phyloP scores from a whole-genome alignment of 2,888 invertebrate species.

The Lasioglossum lativentre region DNA sequence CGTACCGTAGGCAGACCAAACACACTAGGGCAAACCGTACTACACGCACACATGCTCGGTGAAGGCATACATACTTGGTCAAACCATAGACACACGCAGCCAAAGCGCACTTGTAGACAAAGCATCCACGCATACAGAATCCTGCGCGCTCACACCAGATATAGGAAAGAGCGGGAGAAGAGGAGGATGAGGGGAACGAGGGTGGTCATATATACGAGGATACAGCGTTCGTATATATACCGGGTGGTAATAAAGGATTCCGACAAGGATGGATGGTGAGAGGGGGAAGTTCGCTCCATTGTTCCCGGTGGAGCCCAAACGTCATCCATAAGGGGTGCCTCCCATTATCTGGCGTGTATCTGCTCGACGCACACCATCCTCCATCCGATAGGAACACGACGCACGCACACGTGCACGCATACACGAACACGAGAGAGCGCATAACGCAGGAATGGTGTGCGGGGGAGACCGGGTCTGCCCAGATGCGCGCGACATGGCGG shows the following conservation, averaged over 20 bases:
- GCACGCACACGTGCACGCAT: constrained; percentile 28
- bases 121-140: background rate
- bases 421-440: constrained; percentile 47
- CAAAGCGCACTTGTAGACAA: background rate
- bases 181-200: constrained; percentile 29
- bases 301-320: constrained; percentile 82
- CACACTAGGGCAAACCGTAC: background rate
- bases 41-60: too few species aligned
- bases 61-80: background rate
- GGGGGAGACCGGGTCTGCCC: constrained; percentile 57
- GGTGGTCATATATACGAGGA: constrained; percentile 64
- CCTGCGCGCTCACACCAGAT: background rate
- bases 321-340: constrained; percentile 82
- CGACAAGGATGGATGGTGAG: constrained; percentile 81
- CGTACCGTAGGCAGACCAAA: background rate
- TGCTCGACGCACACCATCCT: constrained; percentile 64
- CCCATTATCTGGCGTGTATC: constrained; percentile 80
- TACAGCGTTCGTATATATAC: constrained; percentile 68
- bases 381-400: constrained; percentile 28
- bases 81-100: background rate
- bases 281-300: constrained; percentile 77
- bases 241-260: constrained; percentile 82
- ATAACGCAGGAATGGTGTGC: constrained; percentile 7
- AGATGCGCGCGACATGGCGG: constrained; percentile 65
- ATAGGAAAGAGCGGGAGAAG: background rate